Evolutionary conservation across 2,113 vertebrate genomes (phyloP).

Genomic region (Coracopsis vasa): DNA sequence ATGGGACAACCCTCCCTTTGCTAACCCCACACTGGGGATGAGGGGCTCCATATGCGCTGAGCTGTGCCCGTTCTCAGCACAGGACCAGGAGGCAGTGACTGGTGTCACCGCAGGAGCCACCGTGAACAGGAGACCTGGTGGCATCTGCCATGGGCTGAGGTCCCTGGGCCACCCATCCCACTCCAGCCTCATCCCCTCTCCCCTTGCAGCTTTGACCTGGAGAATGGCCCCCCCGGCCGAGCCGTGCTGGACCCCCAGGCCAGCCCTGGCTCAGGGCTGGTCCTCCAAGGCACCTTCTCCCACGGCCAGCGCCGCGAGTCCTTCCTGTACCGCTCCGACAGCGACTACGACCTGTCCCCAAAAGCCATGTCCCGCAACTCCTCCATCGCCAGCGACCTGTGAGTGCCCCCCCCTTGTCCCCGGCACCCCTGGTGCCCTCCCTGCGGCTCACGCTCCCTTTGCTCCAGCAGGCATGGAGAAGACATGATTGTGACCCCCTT

Average conservation of each 20-base stretch:
- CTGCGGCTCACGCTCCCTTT: neutral
- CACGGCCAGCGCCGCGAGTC: conserved; percentile 90
- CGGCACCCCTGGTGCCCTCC: accelerated
- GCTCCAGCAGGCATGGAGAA: conserved; percentile 85
- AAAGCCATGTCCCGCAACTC: conserved; percentile 89
- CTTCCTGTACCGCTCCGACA: conserved; percentile 94
- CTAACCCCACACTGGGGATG: accelerated
- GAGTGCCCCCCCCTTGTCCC: conserved; percentile 11
- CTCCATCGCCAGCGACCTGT: conserved; percentile 89
- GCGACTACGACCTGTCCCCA: conserved; percentile 90
- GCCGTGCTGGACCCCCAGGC: conserved; percentile 81
- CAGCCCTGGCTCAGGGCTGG: conserved; percentile 80
- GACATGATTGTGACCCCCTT: conserved; percentile 96
- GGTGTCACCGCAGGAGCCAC: neutral
- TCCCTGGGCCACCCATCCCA: accelerated
- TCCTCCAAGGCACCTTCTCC: conserved; percentile 79
- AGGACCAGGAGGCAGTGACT: neutral
- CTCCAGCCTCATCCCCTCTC: neutral
- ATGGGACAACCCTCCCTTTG: neutral
- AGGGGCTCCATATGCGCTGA: accelerated
- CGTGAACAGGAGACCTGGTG: accelerated
- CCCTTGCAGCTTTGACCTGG: conserved; percentile 85
- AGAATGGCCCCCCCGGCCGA: conserved; percentile 85
- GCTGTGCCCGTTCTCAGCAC: neutral
- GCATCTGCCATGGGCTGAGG: neutral